phyloP scores from a whole-genome alignment of 2,888 invertebrate genomes.

The Lochmaea capreae region DNA sequence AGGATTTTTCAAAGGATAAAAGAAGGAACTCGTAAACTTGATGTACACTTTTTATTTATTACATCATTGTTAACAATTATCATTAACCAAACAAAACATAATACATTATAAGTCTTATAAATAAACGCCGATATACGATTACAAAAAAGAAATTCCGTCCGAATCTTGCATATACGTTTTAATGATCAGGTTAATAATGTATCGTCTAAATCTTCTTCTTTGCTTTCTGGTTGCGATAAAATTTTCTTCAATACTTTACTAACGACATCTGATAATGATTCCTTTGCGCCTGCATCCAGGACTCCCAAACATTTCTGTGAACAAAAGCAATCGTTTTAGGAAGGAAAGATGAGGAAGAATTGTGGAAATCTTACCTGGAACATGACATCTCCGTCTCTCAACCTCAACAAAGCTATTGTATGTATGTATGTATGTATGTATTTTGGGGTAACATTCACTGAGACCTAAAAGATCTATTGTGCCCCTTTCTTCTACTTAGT shows the following conservation, averaged over 20 bases:
- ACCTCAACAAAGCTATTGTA: slow-evolving; percentile 83
- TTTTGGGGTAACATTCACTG: too few species aligned
- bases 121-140: slow-evolving; percentile 21
- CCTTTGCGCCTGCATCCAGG: slow-evolving; percentile 88
- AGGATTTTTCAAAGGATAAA: too few species aligned
- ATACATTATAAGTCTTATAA: slow-evolving; percentile 23
- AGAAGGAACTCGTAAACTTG: neutral
- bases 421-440: too few species aligned
- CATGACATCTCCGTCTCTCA: slow-evolving; percentile 79
- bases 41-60: slow-evolving; percentile 26
- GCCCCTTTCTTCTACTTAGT: too few species aligned
- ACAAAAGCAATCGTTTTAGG: slow-evolving; percentile 21
- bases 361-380: slow-evolving; percentile 71
- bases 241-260: slow-evolving; percentile 88
- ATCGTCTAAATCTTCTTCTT: slow-evolving; percentile 93
- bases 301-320: slow-evolving; percentile 78
- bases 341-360: slow-evolving; percentile 27
- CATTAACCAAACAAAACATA: slow-evolving; percentile 35
- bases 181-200: slow-evolving; percentile 83
- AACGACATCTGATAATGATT: slow-evolving; percentile 89
- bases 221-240: slow-evolving; percentile 80
- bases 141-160: slow-evolving; percentile 24
- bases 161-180: slow-evolving; percentile 14
- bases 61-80: slow-evolving; percentile 26
- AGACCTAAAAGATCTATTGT: too few species aligned